A percentile compares a stretch with the other conserved stretches of the same genome.
These are phyloP conservation scores for Hyles lineata DNA, from an alignment of 2,888 invertebrate species.

Conservation along the genomic window DNA sequence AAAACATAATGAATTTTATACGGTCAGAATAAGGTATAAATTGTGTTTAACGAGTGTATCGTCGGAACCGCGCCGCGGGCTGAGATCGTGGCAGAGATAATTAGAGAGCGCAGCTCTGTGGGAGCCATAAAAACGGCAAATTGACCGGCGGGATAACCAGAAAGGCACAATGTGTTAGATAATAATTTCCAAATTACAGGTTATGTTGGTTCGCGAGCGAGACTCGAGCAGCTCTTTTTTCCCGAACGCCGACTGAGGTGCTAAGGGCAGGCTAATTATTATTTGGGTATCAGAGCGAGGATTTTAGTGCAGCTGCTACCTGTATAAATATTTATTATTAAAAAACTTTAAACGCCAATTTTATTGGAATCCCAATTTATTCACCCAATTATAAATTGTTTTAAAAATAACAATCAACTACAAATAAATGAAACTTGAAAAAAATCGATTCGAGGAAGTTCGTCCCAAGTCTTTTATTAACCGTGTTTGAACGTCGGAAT, in stretches of 20 bases:
- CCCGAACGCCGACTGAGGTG: slow-evolving; percentile 79
- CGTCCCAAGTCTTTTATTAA: slow-evolving; percentile 6
- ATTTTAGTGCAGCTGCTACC: slow-evolving; percentile 84
- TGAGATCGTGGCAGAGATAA: slow-evolving; percentile 82
- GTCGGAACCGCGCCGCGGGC: slow-evolving; percentile 70
- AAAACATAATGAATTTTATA: slow-evolving; percentile 49
- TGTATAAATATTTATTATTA: slow-evolving; percentile 85
- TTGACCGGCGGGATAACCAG: slow-evolving; percentile 85
- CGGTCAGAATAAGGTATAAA: slow-evolving; percentile 44
- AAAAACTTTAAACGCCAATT: slow-evolving; percentile 79
- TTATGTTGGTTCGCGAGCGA: slow-evolving; percentile 81
- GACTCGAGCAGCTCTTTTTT: slow-evolving; percentile 75
- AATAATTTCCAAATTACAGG: slow-evolving; percentile 85
- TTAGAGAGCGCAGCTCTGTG: slow-evolving; percentile 83
- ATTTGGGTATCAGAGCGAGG: slow-evolving; percentile 82
- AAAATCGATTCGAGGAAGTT: slow-evolving; percentile 30
- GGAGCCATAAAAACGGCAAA: slow-evolving; percentile 85
- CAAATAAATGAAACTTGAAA: slow-evolving; percentile 17
- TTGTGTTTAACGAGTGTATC: slow-evolving; percentile 35
- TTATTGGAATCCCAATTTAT: slow-evolving; percentile 76
- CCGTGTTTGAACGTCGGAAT: neutral
- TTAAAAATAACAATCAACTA: slow-evolving; percentile 40
- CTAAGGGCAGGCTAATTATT: slow-evolving; percentile 85
- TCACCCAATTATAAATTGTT: slow-evolving; percentile 57
- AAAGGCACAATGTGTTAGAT: slow-evolving; percentile 86